Base-by-base conservation (phyloP, 2,113 vertebrate genomes). In the Struthio camelus region DNA sequence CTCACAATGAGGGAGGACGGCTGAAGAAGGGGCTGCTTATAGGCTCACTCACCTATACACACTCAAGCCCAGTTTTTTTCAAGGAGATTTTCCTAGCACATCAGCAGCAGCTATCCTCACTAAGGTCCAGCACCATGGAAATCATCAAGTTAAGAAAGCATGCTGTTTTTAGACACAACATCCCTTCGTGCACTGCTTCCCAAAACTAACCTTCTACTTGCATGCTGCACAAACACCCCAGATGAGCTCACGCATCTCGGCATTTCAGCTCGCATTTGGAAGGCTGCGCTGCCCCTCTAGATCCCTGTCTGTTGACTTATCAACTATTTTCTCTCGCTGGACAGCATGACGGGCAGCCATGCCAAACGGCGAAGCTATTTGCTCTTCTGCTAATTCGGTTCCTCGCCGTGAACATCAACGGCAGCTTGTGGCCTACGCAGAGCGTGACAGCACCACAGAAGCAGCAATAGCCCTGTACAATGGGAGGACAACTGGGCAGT, bases 241-340 rank as follows among this genome's bases (percentile, higher is more conserved):
- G 61, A n/a, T n/a, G 32, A 46, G 32, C 18, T 66, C 24, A 19
- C 36, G 25, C 32, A 54, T n/a, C 38, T 27, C 22, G 40, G 17
- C 61, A 19, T 19, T 56, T 38, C 36, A 46, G 17, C 46, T 71
- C 1, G 0, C 11, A 36, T 36, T 42, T 66, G 27, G 8, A 18
- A 62, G 61, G n/a, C 40, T 2, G 0, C 5, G 9, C 9, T n/a
- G 44, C 34, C 51, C 30, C 61, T 36, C 30, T 1, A 2, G n/a
- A 61, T 3, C 7, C 24, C 7, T 1, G 1, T 17, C 51, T 54
- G 30, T 48, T 56, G 48, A 80, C 32, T 25, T 2, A 1, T 14
- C 54, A 48, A 27, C 27, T 72, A 14, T 42, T 50, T 71, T 61
- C 50, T 85, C 25, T 46, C 20, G 58, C 30, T 34, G 58, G 5